phyloP scores from a whole-genome alignment of 2,888 invertebrate species.

The Acanthopleura granulata region DNA sequence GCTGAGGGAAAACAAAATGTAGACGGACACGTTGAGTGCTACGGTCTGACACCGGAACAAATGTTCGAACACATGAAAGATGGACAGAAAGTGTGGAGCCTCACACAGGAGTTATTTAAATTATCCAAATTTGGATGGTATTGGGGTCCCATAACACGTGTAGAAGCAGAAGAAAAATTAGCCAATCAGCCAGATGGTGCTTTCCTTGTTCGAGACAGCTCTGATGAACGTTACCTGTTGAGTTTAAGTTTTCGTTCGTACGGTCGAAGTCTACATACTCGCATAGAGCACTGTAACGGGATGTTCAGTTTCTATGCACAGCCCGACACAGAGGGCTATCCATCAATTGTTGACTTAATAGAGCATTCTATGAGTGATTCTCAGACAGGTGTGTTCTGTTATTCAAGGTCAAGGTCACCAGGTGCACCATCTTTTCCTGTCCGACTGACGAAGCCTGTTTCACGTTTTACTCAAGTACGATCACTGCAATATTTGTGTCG shows the following conservation, averaged over 20 bases:
- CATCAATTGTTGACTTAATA: slow-evolving; percentile 79
- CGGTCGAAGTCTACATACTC: slow-evolving; percentile 80
- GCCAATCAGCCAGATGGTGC: slow-evolving; percentile 80
- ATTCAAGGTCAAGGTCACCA: slow-evolving; percentile 78
- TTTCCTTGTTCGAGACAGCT: slow-evolving; percentile 83
- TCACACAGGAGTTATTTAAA: slow-evolving; percentile 71
- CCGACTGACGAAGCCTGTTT: slow-evolving; percentile 80
- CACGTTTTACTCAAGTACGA: slow-evolving; percentile 79
- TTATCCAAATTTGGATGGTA: slow-evolving; percentile 76
- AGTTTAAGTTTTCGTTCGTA: slow-evolving; percentile 80
- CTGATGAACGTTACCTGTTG: slow-evolving; percentile 79
- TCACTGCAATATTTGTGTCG: slow-evolving; percentile 81
- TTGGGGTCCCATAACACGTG: slow-evolving; percentile 82
- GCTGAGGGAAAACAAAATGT: not conserved
- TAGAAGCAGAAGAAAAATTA: slow-evolving; percentile 80
- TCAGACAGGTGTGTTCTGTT: slow-evolving; percentile 80
- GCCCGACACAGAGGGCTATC: slow-evolving; percentile 68
- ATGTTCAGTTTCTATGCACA: slow-evolving; percentile 72
- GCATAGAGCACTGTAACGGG: slow-evolving; percentile 81
- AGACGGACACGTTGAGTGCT: not conserved
- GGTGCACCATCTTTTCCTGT: slow-evolving; percentile 81
- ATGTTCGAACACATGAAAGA: slow-evolving; percentile 22
- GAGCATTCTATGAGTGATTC: slow-evolving; percentile 81
- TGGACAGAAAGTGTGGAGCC: slow-evolving; percentile 64
- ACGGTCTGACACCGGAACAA: slow-evolving; percentile 1